Percentiles rank a stretch among this genome's conserved stretches.
These are phyloP conservation scores for Resseliella maxima DNA, from an alignment of 2,888 invertebrate species.

Conservation along the genomic window DNA sequence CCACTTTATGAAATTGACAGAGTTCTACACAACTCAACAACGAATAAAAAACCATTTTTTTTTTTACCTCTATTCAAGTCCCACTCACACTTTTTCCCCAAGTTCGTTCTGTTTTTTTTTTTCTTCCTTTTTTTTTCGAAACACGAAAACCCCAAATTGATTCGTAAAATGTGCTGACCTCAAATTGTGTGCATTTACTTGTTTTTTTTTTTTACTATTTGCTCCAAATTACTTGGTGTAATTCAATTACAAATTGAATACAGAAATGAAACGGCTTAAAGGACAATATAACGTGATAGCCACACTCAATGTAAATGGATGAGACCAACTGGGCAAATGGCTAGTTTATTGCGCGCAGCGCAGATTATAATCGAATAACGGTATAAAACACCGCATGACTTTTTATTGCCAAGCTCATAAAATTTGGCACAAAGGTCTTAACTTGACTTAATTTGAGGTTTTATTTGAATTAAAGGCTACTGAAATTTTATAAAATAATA, in stretches of 20 bases:
- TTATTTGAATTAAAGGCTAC: conserved; percentile 12
- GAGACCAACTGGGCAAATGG: not conserved
- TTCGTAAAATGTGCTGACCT: conserved; percentile 1
- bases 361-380: conserved; percentile 19
- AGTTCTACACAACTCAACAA: too few relatives aligned
- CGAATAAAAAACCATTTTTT: too few relatives aligned
- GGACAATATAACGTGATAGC: not conserved
- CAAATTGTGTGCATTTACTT: not conserved
- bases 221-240: not conserved
- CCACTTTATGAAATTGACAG: not conserved
- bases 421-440: conserved; percentile 2
- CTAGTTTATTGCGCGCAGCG: not conserved
- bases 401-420: conserved; percentile 4
- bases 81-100: too few relatives aligned
- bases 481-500: not conserved
- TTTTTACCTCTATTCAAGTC: too few relatives aligned
- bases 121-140: not conserved
- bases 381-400: conserved; percentile 20
- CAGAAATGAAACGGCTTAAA: not conserved
- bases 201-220: too few relatives aligned
- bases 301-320: not conserved
- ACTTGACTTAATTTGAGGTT: not conserved
- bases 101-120: too few relatives aligned
- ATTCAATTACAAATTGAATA: conserved; percentile 34
- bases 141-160: not conserved